A percentile compares a stretch with the other conserved stretches of the same genome.
Conservation (phyloP, 2,113 vertebrate species). For the Leucosticte australis region DNA sequence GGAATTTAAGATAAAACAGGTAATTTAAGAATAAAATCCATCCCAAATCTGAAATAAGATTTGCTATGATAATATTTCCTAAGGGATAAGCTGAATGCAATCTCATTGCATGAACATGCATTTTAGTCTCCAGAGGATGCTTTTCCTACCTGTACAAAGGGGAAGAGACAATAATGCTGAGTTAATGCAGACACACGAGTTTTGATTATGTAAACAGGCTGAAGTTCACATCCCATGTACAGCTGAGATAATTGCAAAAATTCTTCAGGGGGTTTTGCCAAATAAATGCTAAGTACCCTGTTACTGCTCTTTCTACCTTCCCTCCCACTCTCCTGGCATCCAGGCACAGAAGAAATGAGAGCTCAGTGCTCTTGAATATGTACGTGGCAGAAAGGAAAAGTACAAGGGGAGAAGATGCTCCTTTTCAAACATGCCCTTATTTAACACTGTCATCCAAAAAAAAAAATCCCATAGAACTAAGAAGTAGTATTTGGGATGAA, state of each 20-base stretch:
- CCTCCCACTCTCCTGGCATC: background rate
- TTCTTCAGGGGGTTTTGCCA: background rate
- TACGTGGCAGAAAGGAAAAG: background rate
- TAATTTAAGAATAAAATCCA: background rate
- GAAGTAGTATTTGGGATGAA: background rate
- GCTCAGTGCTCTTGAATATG: background rate
- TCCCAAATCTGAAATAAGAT: background rate
- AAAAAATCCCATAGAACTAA: background rate
- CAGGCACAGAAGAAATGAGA: background rate
- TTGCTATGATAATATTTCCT: background rate
- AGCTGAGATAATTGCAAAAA: background rate
- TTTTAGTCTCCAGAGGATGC: background rate
- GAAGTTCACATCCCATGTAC: background rate
- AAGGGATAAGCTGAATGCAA: background rate
- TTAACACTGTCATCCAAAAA: background rate
- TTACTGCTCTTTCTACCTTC: background rate
- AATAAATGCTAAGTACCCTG: background rate
- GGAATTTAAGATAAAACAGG: background rate
- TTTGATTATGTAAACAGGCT: background rate
- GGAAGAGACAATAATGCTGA: background rate
- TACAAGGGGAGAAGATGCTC: background rate
- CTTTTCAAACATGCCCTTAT: background rate
- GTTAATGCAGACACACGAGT: background rate
- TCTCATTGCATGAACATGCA: background rate
- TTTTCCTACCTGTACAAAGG: background rate